phyloP scores from a whole-genome alignment of 1,140 invertebrate genomes.

The Diabrotica virgifera region DNA sequence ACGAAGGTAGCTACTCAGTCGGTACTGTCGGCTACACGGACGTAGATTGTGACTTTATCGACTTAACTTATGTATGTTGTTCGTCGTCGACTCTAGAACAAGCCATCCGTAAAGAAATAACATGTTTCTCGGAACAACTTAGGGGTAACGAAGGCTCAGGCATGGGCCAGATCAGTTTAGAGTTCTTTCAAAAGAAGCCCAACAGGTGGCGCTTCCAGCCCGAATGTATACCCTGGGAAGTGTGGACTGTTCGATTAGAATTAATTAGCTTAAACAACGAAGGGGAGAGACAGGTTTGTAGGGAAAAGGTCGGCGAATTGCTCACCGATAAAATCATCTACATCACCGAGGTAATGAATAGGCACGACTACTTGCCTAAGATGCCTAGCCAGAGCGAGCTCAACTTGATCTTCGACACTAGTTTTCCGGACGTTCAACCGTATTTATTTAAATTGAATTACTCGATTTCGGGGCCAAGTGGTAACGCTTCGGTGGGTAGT shows the following conservation, averaged over 20 bases:
- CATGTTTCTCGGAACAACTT: slow-evolving; percentile 80
- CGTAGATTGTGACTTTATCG: slow-evolving; percentile 95
- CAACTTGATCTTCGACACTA: slow-evolving; percentile 92
- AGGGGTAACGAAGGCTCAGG: slow-evolving; percentile 70
- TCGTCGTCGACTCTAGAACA: slow-evolving; percentile 75
- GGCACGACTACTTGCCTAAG: slow-evolving; percentile 92
- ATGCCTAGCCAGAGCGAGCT: slow-evolving; percentile 90
- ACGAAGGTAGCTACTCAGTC: slow-evolving; percentile 90
- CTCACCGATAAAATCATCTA: slow-evolving; percentile 90
- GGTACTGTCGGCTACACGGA: slow-evolving; percentile 93
- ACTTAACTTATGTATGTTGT: slow-evolving; percentile 95
- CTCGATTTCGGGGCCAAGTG: slow-evolving; percentile 67
- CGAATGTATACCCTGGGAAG: slow-evolving; percentile 94
- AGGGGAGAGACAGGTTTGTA: slow-evolving; percentile 80
- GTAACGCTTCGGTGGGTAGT: slow-evolving; percentile 72
- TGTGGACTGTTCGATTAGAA: slow-evolving; percentile 92
- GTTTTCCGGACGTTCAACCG: slow-evolving; percentile 88
- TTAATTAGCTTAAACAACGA: slow-evolving; percentile 82
- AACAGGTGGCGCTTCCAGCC: slow-evolving; percentile 82
- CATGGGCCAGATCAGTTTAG: slow-evolving; percentile 85
- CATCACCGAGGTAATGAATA: slow-evolving; percentile 92
- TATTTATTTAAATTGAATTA: slow-evolving; percentile 90
- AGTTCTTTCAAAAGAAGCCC: slow-evolving; percentile 92
- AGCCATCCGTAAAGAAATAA: slow-evolving; percentile 76
- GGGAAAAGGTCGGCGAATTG: slow-evolving; percentile 88